Evolutionary conservation across 2,888 invertebrate genomes (phyloP), one percentile per base, ranked within the genome.

Genomic region (Chaitophorus viminalis): DNA sequence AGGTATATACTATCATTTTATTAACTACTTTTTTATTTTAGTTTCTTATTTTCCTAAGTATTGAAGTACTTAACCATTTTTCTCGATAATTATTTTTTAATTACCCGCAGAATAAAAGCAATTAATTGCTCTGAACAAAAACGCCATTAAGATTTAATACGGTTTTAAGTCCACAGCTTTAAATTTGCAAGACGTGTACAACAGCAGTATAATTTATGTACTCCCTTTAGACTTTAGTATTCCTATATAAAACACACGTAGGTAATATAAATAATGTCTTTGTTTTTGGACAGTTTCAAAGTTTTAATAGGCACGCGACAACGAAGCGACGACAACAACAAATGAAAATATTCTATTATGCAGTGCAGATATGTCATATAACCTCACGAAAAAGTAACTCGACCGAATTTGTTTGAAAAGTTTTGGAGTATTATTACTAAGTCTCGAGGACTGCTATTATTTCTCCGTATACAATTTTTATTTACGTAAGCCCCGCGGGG

Each of bases 281-380:
- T 9, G 31, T n/a, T 75, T 52, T 77, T 75, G 33, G 46, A 77
- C 65, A 46, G 65, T 84, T 65, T 33, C 46, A 18, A 76, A 84
- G 25, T 65, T 83, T 68, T 77, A 83, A 65, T 75, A 75, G 0
- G 29, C 21, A 29, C 14, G 17, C 9, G 25, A 18, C 29, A n/a
- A 65, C 25, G 65, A 11, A 52, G n/a, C 65, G 36, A 39, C n/a
- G 14, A 36, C 31, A 39, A 76, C 33, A 54, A 33, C 39, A 36
- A 74, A 75, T 31, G 21, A 5, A 33, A 84, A 81, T 46, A 81
- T 18, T 78, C 54, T 54, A 33, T 54, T 78, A 78, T 33, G 39
- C 21, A n/a, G 78, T 3, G 78, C 76, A 17, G 29, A 8, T 21
- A 75, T 36, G 8, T 11, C 29, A 6, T 29, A 11, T n/a, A 21